A percentile compares a stretch with the other conserved stretches of the same genome.
phyloP scores from a whole-genome alignment of 2,888 invertebrate species.

The Drosophila prolongata region DNA sequence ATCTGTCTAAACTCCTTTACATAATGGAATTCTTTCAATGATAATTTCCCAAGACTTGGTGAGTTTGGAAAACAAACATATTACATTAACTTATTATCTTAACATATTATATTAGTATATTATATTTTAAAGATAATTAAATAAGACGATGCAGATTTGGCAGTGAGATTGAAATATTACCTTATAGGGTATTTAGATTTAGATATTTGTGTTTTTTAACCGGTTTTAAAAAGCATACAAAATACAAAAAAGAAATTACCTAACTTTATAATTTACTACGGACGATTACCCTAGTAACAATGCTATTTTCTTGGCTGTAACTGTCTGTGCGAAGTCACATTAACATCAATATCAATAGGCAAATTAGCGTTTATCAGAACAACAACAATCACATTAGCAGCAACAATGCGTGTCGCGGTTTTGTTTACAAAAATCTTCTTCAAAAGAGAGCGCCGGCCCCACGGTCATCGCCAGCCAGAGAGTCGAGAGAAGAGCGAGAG shows the following conservation, averaged over 20 bases:
- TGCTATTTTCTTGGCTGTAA: conserved; percentile 2
- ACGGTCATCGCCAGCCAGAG: conserved; percentile 18
- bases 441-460: conserved; percentile 47
- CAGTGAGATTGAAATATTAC: too few species aligned
- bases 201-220: too few species aligned
- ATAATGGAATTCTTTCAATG: neutral
- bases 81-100: too few species aligned
- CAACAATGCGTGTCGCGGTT: conserved; percentile 46
- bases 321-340: conserved; percentile 19
- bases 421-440: conserved; percentile 66
- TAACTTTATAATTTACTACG: too few species aligned
- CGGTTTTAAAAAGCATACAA: too few species aligned
- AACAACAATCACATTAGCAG: conserved; percentile 45
- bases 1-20: neutral
- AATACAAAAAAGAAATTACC: too few species aligned
- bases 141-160: neutral
- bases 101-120: too few species aligned
- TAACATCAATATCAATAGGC: conserved; percentile 54
- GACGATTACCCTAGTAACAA: neutral
- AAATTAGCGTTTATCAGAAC: conserved; percentile 64
- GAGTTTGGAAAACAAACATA: neutral
- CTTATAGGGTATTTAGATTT: too few species aligned
- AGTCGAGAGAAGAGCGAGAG: conserved; percentile 4
- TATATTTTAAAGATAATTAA: neutral
- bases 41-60: neutral